Evolutionary conservation across 2,888 invertebrate species (phyloP), one percentile per base, ranked within the genome.

Genomic region (Ophioninae sp.): DNA sequence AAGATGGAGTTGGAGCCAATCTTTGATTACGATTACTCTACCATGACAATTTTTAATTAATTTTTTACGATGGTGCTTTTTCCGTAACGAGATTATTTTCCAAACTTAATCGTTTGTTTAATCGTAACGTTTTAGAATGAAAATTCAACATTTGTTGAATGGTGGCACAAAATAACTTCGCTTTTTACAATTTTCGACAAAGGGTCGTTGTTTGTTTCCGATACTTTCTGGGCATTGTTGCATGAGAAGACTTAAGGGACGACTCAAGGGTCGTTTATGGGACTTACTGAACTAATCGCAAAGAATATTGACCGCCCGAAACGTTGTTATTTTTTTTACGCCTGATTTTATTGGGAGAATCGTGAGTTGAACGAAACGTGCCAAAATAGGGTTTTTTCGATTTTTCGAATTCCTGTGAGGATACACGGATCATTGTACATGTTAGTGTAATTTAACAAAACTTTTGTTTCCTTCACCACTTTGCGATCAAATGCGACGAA

Each of bases 61-160:
- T 30, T 30, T n/a, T 8, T n/a, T 41, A 67, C 20, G 10, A 44
- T 65, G 79, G 79, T 79, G 74, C 81, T 81, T 72, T 51, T 23
- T 64, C 71, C 67, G 68, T 81, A 77, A 72, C 37, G 61, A 61
- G 22, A 37, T 64, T 20, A 39, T 76, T 59, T 30, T 22, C 44
- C 9, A 41, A 44, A 22, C 13, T 39, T 22, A 20, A 22, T 20
- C 9, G 44, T 44, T 22, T 20, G 17, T 10, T 13, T 9, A 13
- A 22, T 39, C 5, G 7, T n/a, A 65, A 13, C n/a, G 65, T 39
- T n/a, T n/a, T 41, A 37, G 8, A 6, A 65, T 20, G 30, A 13
- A 17, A 10, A 0, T 51, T 0, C 17, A 51, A 51, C 51, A 51
- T 13, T n/a, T 65, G n/a, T n/a, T 37, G n/a, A 13, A n/a, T 30